Percentiles rank a stretch among this genome's conserved stretches.
Conservation (phyloP, 2,888 invertebrate genomes). For the Caenorhabditis zanzibari region DNA sequence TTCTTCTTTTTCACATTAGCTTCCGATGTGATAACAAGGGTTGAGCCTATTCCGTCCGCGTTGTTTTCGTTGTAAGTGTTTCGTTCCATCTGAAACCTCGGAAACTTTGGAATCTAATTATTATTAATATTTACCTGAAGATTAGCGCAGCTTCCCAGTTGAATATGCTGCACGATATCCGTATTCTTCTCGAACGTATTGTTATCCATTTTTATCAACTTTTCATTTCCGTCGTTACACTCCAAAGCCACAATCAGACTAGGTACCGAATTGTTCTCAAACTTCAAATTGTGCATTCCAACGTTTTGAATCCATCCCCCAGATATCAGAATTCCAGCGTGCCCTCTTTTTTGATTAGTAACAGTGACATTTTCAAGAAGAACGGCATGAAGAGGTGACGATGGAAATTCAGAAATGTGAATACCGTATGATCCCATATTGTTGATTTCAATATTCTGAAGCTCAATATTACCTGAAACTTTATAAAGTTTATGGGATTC, state of each 20-base stretch:
- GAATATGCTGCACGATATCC: constrained; percentile 66
- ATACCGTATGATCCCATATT: constrained; percentile 63
- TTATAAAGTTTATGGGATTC: too few species aligned
- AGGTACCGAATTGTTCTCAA: constrained; percentile 59
- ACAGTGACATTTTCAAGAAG: constrained; percentile 57
- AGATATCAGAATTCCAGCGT: constrained; percentile 65
- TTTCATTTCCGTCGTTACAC: constrained; percentile 68
- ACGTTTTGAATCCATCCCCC: constrained; percentile 68
- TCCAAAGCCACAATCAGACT: constrained; percentile 63
- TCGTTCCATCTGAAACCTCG: constrained; percentile 50
- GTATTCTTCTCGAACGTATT: constrained; percentile 59
- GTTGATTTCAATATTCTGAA: constrained; percentile 57
- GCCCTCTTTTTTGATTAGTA: constrained; percentile 61
- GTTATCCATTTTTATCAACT: constrained; percentile 63
- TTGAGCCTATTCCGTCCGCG: constrained; percentile 53
- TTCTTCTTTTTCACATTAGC: constrained; percentile 32
- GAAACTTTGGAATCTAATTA: background rate
- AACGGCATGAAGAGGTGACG: constrained; percentile 64
- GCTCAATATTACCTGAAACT: constrained; percentile 57
- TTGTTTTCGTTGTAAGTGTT: constrained; percentile 56
- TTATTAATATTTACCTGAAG: constrained; percentile 36
- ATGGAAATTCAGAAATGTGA: constrained; percentile 68
- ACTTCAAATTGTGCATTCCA: constrained; percentile 54
- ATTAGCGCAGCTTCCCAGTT: constrained; percentile 67
- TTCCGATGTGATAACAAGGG: constrained; percentile 53